Evolutionary conservation across 2,888 invertebrate species (phyloP).

Genomic region (Notocelia uddmanniana): DNA sequence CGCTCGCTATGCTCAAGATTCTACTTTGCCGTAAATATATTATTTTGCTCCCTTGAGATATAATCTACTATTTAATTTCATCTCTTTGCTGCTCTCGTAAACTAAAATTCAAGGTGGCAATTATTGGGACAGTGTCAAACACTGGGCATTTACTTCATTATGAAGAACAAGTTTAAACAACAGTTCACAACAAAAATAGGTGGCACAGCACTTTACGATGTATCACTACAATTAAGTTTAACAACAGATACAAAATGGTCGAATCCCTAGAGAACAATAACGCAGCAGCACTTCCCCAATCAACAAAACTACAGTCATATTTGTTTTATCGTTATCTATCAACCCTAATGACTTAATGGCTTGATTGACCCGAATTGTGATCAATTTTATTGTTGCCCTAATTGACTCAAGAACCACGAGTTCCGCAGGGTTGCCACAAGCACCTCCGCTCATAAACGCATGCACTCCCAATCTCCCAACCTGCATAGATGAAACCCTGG

Average conservation of each 20-base stretch:
- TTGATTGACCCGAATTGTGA: conserved; percentile 74
- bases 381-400: conserved; percentile 76
- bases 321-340: conserved; percentile 46
- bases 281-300: conserved; percentile 44
- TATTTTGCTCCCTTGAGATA: too few species aligned
- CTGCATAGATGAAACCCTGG: conserved; percentile 74
- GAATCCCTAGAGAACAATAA: conserved; percentile 40
- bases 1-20: too few species aligned
- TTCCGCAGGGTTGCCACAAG: conserved; percentile 34
- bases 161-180: not conserved
- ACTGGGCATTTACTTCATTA: not conserved
- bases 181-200: not conserved
- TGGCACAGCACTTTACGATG: conserved; percentile 25
- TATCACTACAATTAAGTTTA: conserved; percentile 39
- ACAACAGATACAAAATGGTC: conserved; percentile 40
- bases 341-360: conserved; percentile 48
- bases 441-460: conserved; percentile 59
- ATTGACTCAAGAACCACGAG: conserved; percentile 57
- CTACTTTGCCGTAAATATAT: too few species aligned
- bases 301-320: conserved; percentile 45
- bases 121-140: not conserved
- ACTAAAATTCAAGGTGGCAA: too few species aligned
- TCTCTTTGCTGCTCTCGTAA: too few species aligned
- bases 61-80: too few species aligned
- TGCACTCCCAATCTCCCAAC: conserved; percentile 74